These are phyloP conservation scores for Parnassius apollo DNA, from an alignment of 2,888 invertebrate species.

Conservation along the genomic window DNA sequence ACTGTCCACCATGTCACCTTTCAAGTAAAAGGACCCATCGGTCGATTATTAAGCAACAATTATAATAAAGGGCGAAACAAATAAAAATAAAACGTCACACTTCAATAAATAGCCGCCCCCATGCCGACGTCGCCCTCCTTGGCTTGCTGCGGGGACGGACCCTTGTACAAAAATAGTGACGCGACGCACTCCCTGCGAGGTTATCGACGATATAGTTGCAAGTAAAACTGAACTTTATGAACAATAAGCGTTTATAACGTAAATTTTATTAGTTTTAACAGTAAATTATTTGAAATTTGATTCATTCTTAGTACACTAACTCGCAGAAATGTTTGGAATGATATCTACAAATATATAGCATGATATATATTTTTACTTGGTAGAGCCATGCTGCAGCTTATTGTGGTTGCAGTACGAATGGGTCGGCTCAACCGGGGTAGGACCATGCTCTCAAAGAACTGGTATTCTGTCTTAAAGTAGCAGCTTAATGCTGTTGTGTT, in stretches of 20 bases:
- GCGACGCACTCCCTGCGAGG: conserved; percentile 32
- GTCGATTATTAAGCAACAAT: conserved; percentile 67
- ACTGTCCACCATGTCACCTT: conserved; percentile 24
- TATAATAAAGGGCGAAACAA: conserved; percentile 62
- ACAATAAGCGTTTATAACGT: background rate
- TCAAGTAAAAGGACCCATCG: conserved; percentile 19
- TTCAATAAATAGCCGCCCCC: conserved; percentile 63
- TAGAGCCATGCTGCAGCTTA: no score
- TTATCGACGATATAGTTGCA: conserved; percentile 47
- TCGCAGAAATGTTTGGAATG: no score
- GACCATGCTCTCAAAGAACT: no score
- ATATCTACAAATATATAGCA: no score
- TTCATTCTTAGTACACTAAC: no score
- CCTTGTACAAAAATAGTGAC: conserved; percentile 52
- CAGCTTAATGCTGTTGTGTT: no score
- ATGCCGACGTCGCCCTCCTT: conserved; percentile 36
- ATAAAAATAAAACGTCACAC: conserved; percentile 71
- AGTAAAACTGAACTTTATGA: conserved; percentile 39
- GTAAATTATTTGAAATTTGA: no score
- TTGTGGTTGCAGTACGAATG: no score
- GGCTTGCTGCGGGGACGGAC: conserved; percentile 54
- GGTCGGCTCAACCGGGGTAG: no score
- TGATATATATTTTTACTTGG: no score
- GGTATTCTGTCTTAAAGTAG: no score
- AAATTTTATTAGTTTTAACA: no score